Evolutionary conservation across 2,113 vertebrate species (phyloP).

Genomic region (Serilophus lunatus): DNA sequence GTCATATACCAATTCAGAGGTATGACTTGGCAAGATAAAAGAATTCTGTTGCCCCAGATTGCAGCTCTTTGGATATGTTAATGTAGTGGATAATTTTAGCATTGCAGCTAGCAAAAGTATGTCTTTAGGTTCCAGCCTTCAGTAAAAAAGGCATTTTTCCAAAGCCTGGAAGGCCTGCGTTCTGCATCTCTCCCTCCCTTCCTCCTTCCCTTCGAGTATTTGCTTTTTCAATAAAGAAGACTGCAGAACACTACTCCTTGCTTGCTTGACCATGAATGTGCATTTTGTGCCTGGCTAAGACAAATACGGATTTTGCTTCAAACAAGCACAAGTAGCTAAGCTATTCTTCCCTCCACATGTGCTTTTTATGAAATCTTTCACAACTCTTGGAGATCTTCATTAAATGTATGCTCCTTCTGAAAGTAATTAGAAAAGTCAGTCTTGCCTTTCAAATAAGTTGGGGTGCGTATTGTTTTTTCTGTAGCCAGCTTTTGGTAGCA

Average conservation of each 20-base stretch:
- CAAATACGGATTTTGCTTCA: neutral
- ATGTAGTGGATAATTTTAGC: neutral
- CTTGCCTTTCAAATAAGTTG: neutral
- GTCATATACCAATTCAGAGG: neutral
- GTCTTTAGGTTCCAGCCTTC: neutral
- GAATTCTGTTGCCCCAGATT: neutral
- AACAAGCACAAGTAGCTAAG: neutral
- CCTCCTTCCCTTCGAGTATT: neutral
- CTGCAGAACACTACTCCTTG: neutral
- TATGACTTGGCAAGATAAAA: neutral
- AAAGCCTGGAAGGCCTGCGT: neutral
- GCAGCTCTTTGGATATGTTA: neutral
- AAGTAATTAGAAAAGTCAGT: neutral
- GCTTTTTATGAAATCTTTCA: neutral
- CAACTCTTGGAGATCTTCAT: fast-evolving
- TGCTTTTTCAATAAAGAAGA: neutral
- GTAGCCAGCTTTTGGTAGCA: too few species aligned
- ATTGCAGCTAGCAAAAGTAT: neutral
- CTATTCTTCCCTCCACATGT: neutral
- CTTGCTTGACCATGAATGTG: neutral
- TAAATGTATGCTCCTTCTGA: neutral
- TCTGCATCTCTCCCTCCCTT: neutral
- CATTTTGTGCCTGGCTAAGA: neutral
- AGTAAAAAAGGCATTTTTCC: neutral
- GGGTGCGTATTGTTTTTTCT: too few species aligned